Percentiles rank a stretch among this genome's conserved stretches.
Conservation (phyloP, 2,888 invertebrate species). For the Apodemia mormo region DNA sequence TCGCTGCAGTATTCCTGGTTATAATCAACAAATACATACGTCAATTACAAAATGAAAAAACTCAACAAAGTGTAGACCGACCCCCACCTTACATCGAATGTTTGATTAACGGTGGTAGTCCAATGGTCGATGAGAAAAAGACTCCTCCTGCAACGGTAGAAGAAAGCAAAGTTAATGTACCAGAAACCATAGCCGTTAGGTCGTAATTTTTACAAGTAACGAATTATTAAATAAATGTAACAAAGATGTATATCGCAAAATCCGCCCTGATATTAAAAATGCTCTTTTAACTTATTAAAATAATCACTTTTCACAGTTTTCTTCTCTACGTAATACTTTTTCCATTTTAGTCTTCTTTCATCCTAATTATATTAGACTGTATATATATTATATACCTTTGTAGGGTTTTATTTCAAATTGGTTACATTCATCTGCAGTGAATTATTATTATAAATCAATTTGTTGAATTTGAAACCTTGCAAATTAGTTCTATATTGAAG, state of each 20-base stretch:
- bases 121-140: slow-evolving; percentile 32
- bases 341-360: neutral
- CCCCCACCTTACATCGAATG: slow-evolving; percentile 65
- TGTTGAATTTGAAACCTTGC: too few species aligned
- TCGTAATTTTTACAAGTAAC: neutral
- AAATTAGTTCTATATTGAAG: neutral
- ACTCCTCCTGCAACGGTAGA: slow-evolving; percentile 23
- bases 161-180: slow-evolving; percentile 29
- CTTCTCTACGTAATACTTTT: neutral
- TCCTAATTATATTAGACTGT: neutral
- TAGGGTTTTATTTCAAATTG: too few species aligned
- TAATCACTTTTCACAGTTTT: neutral
- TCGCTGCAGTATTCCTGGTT: slow-evolving; percentile 48
- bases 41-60: slow-evolving; percentile 46
- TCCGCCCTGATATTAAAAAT: neutral
- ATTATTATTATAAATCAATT: too few species aligned
- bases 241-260: neutral
- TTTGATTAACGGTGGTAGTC: slow-evolving; percentile 43
- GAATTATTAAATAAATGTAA: neutral
- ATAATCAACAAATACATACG: slow-evolving; percentile 52
- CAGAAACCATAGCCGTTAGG: neutral
- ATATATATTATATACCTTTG: neutral
- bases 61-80: slow-evolving; percentile 45
- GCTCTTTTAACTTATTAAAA: neutral
- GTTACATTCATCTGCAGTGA: too few species aligned